Evolutionary conservation across 2,113 vertebrate genomes (phyloP).

Genomic region (Xiphorhynchus elegans): DNA sequence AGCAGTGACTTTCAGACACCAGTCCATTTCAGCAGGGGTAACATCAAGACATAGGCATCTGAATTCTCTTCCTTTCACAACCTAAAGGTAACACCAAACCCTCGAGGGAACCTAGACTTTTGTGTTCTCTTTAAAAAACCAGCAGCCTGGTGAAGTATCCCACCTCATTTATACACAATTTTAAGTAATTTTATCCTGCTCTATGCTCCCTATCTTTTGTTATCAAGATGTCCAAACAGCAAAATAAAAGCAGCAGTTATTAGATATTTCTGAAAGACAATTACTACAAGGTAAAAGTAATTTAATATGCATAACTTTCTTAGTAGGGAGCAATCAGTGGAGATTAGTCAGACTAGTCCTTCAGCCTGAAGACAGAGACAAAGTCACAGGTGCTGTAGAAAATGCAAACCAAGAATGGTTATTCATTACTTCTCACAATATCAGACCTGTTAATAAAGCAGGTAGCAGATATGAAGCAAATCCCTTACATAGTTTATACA

Average conservation of each 20-base stretch:
- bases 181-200: not conserved
- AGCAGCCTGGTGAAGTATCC: not conserved
- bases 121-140: not conserved
- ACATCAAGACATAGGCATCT: rapidly evolving
- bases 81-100: not conserved
- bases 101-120: rapidly evolving
- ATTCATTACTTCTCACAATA: not conserved
- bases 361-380: not conserved
- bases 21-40: not conserved
- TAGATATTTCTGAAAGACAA: not conserved
- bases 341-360: not conserved
- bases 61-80: not conserved
- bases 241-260: not conserved
- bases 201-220: not conserved
- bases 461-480: not conserved
- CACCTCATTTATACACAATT: not conserved
- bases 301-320: not conserved
- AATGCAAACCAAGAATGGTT: not conserved
- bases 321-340: not conserved
- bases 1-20: not conserved
- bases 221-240: not conserved
- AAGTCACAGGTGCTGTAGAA: not conserved
- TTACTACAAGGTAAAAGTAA: not conserved
- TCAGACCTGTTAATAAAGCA: not conserved
- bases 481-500: not conserved